phyloP scores from a whole-genome alignment of 1,140 invertebrate genomes.

The Drosophila pruinosa region DNA sequence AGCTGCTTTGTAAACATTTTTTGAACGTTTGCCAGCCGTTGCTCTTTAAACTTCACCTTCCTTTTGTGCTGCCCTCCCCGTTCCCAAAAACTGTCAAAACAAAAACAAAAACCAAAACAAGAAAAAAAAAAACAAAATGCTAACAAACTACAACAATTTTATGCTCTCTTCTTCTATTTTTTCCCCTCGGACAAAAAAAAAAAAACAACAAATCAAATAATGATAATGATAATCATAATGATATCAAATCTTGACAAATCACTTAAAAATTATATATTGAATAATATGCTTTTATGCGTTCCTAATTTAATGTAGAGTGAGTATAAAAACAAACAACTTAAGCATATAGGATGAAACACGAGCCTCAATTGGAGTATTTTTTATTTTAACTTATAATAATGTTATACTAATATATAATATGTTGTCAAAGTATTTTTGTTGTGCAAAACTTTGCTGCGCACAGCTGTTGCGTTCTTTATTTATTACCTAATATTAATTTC shows the following conservation, averaged over 20 bases:
- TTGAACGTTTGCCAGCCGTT: slow-evolving; percentile 56
- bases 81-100: background rate
- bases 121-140: slow-evolving; percentile 46
- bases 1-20: slow-evolving; percentile 60
- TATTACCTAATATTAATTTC: background rate
- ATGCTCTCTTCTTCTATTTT: slow-evolving; percentile 51
- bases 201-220: slow-evolving; percentile 18
- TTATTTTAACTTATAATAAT: slow-evolving; percentile 8
- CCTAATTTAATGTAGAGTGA: slow-evolving; percentile 65
- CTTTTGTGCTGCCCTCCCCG: slow-evolving; percentile 47
- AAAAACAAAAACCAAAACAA: slow-evolving; percentile 33
- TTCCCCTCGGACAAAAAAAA: slow-evolving; percentile 27
- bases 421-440: slow-evolving; percentile 5
- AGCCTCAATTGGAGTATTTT: slow-evolving; percentile 15
- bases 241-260: slow-evolving; percentile 60
- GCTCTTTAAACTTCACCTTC: slow-evolving; percentile 40
- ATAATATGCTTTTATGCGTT: slow-evolving; percentile 35
- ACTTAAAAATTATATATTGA: slow-evolving; percentile 30
- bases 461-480: slow-evolving; percentile 13
- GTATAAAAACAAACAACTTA: slow-evolving; percentile 43
- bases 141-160: slow-evolving; percentile 63
- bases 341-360: slow-evolving; percentile 9
- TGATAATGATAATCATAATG: slow-evolving; percentile 40
- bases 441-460: slow-evolving; percentile 26
- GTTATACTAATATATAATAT: background rate